Evolutionary conservation across 30 jellyfish, hydroid and myxozoan genomes (phyloP).

Genomic region (Hydractinia symbiolongicarpus): DNA sequence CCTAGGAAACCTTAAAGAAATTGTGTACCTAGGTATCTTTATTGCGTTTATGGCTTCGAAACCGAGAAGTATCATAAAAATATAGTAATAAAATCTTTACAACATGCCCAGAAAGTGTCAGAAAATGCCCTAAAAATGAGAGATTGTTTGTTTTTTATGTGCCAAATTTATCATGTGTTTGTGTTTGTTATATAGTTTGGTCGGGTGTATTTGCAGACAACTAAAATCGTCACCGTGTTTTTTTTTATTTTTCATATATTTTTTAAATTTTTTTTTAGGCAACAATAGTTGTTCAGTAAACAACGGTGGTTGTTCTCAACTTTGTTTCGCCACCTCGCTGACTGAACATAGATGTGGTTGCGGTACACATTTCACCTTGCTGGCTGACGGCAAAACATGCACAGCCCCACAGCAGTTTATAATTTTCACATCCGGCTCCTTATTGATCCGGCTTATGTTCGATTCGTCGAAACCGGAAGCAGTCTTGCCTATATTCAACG

Average conservation of each 20-base stretch:
- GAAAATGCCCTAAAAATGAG: too few species aligned
- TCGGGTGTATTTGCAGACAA: too few species aligned
- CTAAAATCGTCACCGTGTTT: too few species aligned
- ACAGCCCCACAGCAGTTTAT: constrained; percentile 36
- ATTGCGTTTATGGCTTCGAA: too few species aligned
- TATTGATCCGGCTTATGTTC: constrained; percentile 16
- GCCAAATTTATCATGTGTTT: too few species aligned
- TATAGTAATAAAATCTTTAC: too few species aligned
- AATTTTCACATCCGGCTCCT: neutral
- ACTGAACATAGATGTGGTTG: constrained; percentile 61
- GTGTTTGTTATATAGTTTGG: too few species aligned
- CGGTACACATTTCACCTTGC: constrained; percentile 66
- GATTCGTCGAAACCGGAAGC: constrained; percentile 56
- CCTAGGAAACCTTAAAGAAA: too few species aligned
- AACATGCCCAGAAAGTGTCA: too few species aligned
- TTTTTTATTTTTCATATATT: neutral
- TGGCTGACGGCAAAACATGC: constrained; percentile 56
- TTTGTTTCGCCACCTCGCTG: constrained; percentile 57
- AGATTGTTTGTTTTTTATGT: too few species aligned
- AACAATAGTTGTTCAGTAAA: constrained; percentile 54
- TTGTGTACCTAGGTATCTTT: too few species aligned
- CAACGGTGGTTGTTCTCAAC: constrained; percentile 68
- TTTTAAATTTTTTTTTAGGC: constrained; percentile 50
- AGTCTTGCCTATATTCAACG: constrained; percentile 62
- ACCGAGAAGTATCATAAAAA: too few species aligned